Percentiles rank a stretch among this genome's conserved stretches.
Conservation (phyloP, 2,888 invertebrate genomes). For the Amphiduros pacificus region DNA sequence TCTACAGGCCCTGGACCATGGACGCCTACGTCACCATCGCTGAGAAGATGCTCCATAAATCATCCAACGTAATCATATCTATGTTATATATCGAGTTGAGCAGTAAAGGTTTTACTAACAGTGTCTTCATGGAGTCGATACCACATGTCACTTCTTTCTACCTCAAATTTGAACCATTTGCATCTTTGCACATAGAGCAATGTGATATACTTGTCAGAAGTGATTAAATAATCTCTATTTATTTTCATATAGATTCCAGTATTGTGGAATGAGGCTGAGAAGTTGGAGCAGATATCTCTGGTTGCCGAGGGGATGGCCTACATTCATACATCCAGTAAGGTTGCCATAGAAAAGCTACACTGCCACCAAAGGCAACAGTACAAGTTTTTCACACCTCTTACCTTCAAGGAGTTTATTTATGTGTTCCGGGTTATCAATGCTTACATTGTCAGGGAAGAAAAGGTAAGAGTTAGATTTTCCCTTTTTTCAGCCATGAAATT, state of each 20-base stretch:
- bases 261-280: conserved; percentile 45
- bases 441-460: conserved; percentile 45
- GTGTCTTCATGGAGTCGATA: no score
- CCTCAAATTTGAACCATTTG: no score
- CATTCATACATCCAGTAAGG: conserved; percentile 48
- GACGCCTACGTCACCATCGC: conserved; percentile 47
- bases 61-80: no score
- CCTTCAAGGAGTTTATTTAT: conserved; percentile 54
- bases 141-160: no score
- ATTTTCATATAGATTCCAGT: conserved; percentile 37
- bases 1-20: conserved; percentile 50
- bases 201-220: background rate
- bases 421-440: conserved; percentile 50
- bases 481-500: no score
- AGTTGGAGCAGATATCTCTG: conserved; percentile 43
- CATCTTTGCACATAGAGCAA: no score
- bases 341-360: conserved; percentile 47
- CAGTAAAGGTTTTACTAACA: no score
- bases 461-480: conserved; percentile 39
- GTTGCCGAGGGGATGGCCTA: conserved; percentile 53
- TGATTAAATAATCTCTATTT: background rate
- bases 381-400: conserved; percentile 49
- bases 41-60: conserved; percentile 25
- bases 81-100: no score
- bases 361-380: conserved; percentile 48